Percentiles rank a stretch among this genome's conserved stretches.
phyloP scores from a whole-genome alignment of 2,797 vertebrate genomes.

The Neosalanx taihuensis region DNA sequence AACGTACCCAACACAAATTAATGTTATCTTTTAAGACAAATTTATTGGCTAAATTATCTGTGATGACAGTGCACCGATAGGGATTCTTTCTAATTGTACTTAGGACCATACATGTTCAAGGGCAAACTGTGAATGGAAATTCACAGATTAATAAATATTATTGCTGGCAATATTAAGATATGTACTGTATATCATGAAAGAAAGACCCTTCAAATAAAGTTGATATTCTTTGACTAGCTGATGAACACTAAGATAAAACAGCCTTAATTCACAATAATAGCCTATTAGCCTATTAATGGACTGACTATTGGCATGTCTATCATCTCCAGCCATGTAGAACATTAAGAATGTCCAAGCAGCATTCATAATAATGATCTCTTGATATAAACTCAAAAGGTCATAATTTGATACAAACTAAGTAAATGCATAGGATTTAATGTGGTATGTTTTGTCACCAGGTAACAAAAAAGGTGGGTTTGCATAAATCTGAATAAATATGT shows the following conservation, averaged over 20 bases:
- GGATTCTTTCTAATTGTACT: neutral
- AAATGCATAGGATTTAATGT: constrained; percentile 2
- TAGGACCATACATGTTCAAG: neutral
- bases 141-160: no score
- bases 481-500: constrained; percentile 1
- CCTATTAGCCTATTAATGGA: neutral
- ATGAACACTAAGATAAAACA: no score
- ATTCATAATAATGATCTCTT: neutral
- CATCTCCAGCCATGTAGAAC: constrained; percentile 1
- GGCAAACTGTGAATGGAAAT: neutral
- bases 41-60: neutral
- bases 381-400: neutral
- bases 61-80: neutral
- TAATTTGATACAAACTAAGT: neutral
- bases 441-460: constrained; percentile 1
- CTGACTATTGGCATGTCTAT: neutral
- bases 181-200: no score
- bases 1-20: neutral
- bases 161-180: no score
- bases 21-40: neutral
- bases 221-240: no score
- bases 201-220: no score
- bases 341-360: constrained; percentile 2
- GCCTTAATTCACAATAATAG: neutral
- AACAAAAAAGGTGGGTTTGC: constrained; percentile 8